Evolutionary conservation across 2,888 invertebrate genomes (phyloP).

Genomic region (Oscheius sp.): DNA sequence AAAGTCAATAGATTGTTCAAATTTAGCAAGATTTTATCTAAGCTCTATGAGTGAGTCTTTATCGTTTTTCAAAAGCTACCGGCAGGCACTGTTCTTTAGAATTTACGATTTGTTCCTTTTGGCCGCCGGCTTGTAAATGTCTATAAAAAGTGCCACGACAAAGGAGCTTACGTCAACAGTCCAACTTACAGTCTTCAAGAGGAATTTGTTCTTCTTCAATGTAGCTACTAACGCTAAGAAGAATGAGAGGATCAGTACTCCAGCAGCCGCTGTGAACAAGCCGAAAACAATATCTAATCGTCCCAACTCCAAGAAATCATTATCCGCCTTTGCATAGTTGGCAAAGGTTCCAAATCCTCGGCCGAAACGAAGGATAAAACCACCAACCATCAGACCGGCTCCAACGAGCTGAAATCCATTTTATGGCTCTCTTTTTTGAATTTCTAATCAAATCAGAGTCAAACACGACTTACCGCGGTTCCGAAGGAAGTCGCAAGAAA

Average conservation of each 20-base stretch:
- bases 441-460: background rate
- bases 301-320: slow-evolving; percentile 49
- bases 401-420: slow-evolving; percentile 36
- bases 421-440: background rate
- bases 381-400: slow-evolving; percentile 42
- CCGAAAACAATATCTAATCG: slow-evolving; percentile 50
- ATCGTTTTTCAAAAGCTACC: background rate
- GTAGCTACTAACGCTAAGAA: slow-evolving; percentile 36
- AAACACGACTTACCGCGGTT: slow-evolving; percentile 33
- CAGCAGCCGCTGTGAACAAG: slow-evolving; percentile 44
- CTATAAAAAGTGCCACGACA: background rate
- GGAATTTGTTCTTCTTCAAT: slow-evolving; percentile 36
- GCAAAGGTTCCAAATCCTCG: slow-evolving; percentile 43
- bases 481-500: slow-evolving; percentile 36
- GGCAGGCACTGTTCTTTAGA: too few relatives aligned
- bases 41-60: too few relatives aligned
- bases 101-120: background rate
- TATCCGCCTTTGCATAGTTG: slow-evolving; percentile 43
- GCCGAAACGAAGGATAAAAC: slow-evolving; percentile 50
- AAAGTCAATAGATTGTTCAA: too few relatives aligned
- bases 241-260: slow-evolving; percentile 43
- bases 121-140: background rate
- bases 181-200: slow-evolving; percentile 37
- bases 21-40: too few relatives aligned
- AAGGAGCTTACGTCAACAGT: background rate